Percentiles rank a stretch among this genome's conserved stretches.
phyloP scores from a whole-genome alignment of 2,113 vertebrate species.

The Brachyistius frenatus region DNA sequence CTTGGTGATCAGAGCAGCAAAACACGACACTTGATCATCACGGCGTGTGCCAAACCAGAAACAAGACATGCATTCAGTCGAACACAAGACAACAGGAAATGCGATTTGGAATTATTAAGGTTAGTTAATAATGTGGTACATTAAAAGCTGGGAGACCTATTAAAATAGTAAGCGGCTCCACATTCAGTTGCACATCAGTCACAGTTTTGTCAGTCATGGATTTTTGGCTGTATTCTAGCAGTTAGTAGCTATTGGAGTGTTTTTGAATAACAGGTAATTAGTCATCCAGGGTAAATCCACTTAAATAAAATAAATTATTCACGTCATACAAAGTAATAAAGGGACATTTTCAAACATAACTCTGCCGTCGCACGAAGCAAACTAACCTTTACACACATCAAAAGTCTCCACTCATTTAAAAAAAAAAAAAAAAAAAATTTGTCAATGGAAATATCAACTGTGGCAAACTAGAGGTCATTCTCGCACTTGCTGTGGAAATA shows the following conservation, averaged over 20 bases:
- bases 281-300: constrained; percentile 35
- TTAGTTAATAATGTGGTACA: constrained; percentile 32
- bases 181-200: constrained; percentile 67
- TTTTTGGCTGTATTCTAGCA: constrained; percentile 72
- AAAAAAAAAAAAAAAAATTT: no score
- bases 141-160: constrained; percentile 39
- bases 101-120: constrained; percentile 40
- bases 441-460: constrained; percentile 50
- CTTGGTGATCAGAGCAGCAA: constrained; percentile 61
- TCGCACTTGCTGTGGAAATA: constrained; percentile 71
- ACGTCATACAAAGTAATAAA: constrained; percentile 27
- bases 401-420: constrained; percentile 16
- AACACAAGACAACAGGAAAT: constrained; percentile 9
- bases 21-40: constrained; percentile 58
- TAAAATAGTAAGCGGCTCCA: constrained; percentile 52
- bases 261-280: constrained; percentile 43
- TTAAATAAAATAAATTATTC: constrained; percentile 77
- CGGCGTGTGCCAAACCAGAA: constrained; percentile 44
- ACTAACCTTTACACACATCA: constrained; percentile 18
- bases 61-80: constrained; percentile 29
- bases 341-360: constrained; percentile 8
- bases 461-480: constrained; percentile 65
- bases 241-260: constrained; percentile 70
- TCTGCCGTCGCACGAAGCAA: constrained; percentile 33
- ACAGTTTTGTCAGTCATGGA: constrained; percentile 77